phyloP scores from a whole-genome alignment of 2,113 vertebrate species.

The Callorhinus ursinus region DNA sequence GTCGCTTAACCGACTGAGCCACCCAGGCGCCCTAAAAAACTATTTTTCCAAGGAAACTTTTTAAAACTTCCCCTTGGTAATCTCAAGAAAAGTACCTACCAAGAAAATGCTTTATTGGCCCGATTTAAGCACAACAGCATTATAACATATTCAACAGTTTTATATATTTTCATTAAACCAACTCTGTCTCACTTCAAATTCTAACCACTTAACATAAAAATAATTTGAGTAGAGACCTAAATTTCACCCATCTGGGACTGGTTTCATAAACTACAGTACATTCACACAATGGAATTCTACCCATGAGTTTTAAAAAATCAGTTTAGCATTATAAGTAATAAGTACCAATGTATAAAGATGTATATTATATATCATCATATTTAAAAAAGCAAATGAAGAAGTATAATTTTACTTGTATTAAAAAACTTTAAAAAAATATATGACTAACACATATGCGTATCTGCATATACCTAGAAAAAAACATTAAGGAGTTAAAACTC shows the following conservation, averaged over 20 bases:
- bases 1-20: too few relatives aligned
- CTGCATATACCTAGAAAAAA: not conserved
- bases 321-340: not conserved
- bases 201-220: not conserved
- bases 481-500: not conserved
- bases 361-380: not conserved
- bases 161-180: not conserved
- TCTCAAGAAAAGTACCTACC: not conserved
- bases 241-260: not conserved
- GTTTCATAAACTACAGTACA: not conserved
- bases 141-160: not conserved
- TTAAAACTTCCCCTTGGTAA: not conserved
- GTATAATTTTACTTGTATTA: not conserved
- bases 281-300: not conserved
- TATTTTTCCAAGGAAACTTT: not conserved
- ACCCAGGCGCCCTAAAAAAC: too few relatives aligned
- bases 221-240: not conserved
- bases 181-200: not conserved
- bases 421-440: not conserved
- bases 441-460: not conserved
- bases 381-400: not conserved
- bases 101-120: not conserved
- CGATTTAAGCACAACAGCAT: not conserved
- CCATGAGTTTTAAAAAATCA: not conserved
- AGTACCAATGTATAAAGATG: not conserved